Conservation (phyloP, 2,888 invertebrate species). For the Stegophylla sp. region DNA sequence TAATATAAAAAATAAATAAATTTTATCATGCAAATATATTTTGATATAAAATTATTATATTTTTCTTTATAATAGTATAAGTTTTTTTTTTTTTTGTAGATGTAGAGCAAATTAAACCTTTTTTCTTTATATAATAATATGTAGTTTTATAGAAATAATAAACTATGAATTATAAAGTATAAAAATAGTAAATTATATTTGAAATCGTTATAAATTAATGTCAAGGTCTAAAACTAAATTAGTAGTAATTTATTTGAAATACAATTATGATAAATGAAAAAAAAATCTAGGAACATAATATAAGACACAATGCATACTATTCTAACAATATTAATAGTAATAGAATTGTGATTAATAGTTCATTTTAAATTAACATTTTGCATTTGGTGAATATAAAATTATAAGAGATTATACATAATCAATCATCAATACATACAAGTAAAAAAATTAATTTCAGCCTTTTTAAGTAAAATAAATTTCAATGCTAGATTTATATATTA, state of each 20-base stretch:
- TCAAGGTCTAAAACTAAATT: conserved; percentile 14
- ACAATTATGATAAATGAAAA: conserved; percentile 11
- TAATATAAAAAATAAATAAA: no score
- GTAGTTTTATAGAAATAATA: neutral
- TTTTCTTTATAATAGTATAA: no score
- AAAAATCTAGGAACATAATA: conserved; percentile 45
- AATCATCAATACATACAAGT: conserved; percentile 13
- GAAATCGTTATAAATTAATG: neutral
- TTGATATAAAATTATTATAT: no score
- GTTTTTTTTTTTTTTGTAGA: no score
- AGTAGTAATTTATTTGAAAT: neutral
- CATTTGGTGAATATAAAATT: neutral
- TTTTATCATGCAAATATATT: no score
- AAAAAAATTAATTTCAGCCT: conserved; percentile 18
- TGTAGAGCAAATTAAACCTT: no score
- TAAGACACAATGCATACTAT: conserved; percentile 2
- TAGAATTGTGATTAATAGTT: conserved; percentile 37
- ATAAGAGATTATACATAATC: neutral
- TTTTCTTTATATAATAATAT: neutral
- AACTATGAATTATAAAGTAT: neutral
- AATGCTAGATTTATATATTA: neutral
- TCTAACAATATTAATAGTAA: conserved; percentile 33
- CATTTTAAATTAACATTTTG: neutral
- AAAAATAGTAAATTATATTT: conserved; percentile 8
- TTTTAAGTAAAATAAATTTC: conserved; percentile 20